Evolutionary conservation across 2,113 vertebrate genomes (phyloP).

Genomic region (Otocyon megalotis): DNA sequence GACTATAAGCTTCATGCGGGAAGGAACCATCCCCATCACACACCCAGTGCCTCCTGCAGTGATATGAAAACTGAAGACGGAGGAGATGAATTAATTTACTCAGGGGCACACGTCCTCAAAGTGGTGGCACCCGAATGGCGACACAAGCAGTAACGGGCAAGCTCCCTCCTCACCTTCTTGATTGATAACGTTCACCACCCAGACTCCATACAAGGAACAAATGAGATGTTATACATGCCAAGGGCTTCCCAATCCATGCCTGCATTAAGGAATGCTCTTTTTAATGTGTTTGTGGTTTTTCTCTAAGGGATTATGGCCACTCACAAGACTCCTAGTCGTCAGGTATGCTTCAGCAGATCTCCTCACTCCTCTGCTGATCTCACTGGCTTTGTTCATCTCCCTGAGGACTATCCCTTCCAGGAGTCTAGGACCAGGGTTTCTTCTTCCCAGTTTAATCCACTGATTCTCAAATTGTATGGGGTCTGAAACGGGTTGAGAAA

Average conservation of each 20-base stretch:
- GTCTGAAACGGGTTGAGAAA: neutral
- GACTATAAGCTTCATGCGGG: neutral
- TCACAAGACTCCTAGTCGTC: neutral
- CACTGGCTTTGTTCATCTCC: neutral
- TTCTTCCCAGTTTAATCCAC: neutral
- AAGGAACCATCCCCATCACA: neutral
- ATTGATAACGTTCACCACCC: neutral
- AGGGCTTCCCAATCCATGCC: neutral
- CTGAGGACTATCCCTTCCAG: neutral
- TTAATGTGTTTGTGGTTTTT: neutral
- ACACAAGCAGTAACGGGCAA: neutral
- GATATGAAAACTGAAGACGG: neutral
- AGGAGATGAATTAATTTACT: neutral
- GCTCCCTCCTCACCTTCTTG: neutral
- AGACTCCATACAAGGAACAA: neutral
- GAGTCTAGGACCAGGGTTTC: neutral
- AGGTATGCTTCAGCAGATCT: neutral
- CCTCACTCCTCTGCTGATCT: neutral
- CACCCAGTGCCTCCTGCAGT: fast-evolving
- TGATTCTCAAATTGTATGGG: too few species aligned
- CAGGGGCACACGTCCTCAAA: neutral
- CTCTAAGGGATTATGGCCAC: neutral
- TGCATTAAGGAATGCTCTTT: neutral
- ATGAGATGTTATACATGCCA: neutral
- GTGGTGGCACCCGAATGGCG: too few species aligned